Conservation (phyloP, 2,113 vertebrate genomes). For the Illadopsis cleaveri region DNA sequence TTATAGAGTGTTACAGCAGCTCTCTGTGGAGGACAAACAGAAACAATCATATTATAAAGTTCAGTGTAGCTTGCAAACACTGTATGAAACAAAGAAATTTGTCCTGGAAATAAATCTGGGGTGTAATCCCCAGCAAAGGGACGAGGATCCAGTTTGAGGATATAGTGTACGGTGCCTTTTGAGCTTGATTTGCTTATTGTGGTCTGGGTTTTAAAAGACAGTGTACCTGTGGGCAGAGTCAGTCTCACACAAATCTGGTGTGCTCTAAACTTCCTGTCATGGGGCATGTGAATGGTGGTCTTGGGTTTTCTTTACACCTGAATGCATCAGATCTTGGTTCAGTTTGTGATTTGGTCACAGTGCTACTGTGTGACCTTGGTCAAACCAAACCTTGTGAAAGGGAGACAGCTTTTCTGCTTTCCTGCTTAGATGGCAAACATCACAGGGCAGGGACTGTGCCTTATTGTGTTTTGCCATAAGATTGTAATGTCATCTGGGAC, state of each 20-base stretch:
- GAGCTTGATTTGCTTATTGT: neutral
- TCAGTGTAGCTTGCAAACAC: neutral
- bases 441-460: neutral
- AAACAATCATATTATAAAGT: neutral
- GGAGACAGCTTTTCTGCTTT: neutral
- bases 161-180: neutral
- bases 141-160: neutral
- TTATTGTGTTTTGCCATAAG: neutral
- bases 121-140: neutral
- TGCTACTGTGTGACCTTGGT: neutral
- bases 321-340: neutral
- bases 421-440: neutral
- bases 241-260: neutral
- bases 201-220: neutral
- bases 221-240: neutral
- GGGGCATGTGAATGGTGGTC: neutral
- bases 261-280: neutral
- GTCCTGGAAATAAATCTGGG: neutral
- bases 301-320: neutral
- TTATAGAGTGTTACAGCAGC: neutral
- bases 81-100: neutral
- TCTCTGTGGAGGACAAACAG: neutral
- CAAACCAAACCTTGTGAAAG: neutral
- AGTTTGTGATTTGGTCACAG: neutral
- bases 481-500: neutral